Percentiles rank a stretch among this genome's conserved stretches.
Evolutionary conservation across 2,797 vertebrate genomes (phyloP).

Genomic region (Lithobates pipiens): DNA sequence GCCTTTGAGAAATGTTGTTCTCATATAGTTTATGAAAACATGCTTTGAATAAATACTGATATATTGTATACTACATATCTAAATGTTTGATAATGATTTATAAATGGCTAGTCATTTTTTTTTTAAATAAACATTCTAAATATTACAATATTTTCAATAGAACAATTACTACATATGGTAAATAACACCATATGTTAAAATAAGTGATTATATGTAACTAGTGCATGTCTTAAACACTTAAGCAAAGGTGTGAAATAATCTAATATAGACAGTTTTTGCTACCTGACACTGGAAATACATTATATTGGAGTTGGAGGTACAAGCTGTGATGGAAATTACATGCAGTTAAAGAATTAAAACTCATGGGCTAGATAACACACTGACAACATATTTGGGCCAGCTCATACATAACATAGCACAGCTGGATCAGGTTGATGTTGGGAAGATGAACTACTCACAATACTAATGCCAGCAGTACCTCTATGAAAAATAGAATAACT

Average conservation of each 20-base stretch:
- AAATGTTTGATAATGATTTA: too few relatives aligned
- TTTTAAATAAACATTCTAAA: neutral
- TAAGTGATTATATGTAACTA: neutral
- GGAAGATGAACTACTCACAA: constrained; percentile 35
- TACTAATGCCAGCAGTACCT: constrained; percentile 22
- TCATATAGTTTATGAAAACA: too few relatives aligned
- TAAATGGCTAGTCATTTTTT: neutral
- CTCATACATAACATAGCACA: constrained; percentile 15
- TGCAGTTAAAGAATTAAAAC: constrained; percentile 1
- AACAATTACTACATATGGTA: neutral
- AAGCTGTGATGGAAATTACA: neutral
- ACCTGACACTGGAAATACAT: neutral
- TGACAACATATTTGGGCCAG: constrained; percentile 27
- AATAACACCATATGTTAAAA: neutral
- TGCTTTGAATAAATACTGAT: too few relatives aligned
- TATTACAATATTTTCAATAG: neutral
- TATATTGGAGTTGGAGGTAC: neutral
- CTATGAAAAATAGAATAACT: constrained; percentile 8
- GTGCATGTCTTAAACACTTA: neutral
- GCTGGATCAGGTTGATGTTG: constrained; percentile 26
- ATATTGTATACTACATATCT: too few relatives aligned
- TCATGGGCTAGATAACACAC: neutral
- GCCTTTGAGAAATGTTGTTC: too few relatives aligned
- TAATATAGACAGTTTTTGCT: neutral
- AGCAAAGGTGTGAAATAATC: neutral